Percentiles rank a stretch among this genome's conserved stretches.
phyloP scores from a whole-genome alignment of 2,888 invertebrate species.

The Gastracanthus pulcherrimus region DNA sequence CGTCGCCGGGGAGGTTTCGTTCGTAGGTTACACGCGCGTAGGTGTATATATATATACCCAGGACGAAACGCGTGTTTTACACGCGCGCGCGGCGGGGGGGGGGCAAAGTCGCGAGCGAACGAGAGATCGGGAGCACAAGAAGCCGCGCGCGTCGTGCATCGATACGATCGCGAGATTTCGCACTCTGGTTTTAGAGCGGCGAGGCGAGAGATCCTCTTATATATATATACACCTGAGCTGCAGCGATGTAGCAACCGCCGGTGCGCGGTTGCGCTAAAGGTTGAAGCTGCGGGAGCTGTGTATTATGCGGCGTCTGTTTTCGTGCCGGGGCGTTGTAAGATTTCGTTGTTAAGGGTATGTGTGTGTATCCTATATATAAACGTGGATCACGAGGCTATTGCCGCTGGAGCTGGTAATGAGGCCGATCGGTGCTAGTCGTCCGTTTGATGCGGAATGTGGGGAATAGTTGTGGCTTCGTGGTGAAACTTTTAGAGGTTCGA shows the following conservation, averaged over 20 bases:
- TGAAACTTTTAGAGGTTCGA: too few relatives aligned
- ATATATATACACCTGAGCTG: not conserved
- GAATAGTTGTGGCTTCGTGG: too few relatives aligned
- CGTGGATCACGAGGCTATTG: too few relatives aligned
- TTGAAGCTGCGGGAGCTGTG: not conserved
- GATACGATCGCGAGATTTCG: conserved; percentile 50
- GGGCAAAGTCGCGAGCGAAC: not conserved
- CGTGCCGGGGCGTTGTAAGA: too few relatives aligned
- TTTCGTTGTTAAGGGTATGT: too few relatives aligned
- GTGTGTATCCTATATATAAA: too few relatives aligned
- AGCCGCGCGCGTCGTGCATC: too few relatives aligned
- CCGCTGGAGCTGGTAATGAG: too few relatives aligned
- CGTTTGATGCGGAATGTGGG: too few relatives aligned
- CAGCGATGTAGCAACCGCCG: not conserved
- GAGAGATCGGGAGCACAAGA: not conserved
- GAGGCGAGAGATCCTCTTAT: not conserved
- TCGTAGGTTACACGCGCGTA: not conserved
- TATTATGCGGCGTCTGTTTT: too few relatives aligned
- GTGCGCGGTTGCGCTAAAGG: not conserved
- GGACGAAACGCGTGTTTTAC: conserved; percentile 45
- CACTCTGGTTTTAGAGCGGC: conserved; percentile 20
- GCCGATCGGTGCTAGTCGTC: too few relatives aligned
- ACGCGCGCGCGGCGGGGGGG: not conserved
- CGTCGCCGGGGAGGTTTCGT: not conserved
- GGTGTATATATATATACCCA: not conserved